Base-by-base conservation (phyloP, 2,888 invertebrate genomes). In the Priocnemis perturbator region DNA sequence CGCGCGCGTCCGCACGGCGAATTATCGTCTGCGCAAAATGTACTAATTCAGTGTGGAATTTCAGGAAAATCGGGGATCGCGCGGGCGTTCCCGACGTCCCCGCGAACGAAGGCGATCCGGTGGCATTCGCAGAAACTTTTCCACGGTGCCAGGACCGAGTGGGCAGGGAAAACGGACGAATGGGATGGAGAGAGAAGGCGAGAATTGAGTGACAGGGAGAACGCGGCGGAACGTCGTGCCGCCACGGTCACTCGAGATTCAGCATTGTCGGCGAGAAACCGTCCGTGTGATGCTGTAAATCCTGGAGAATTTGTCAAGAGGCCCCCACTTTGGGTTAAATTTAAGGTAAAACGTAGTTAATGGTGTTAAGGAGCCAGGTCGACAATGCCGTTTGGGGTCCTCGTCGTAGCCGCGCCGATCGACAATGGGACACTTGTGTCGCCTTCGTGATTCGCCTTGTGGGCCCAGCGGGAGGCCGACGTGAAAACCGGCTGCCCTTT, bases 321-420 rank as follows among this genome's bases (percentile, higher is more conserved):
- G 82, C 77, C 83, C 84, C 85, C 83, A 83, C 85, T 87, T 86
- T 86, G 78, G 83, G 81, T 79, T 81, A 87, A 88, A 88, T 87
- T 87, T 87, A 86, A 86, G 87, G 88, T 87, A 86, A 88, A 88
- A 88, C 80, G 87, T 85, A 84, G 87, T 87, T 88, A 87, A 88
- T 87, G 86, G 86, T 83, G 85, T 86, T 87, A 86, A 87, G 84
- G 83, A 87, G 85, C 81, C 62, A 37, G 69, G 11, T 45, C 64
- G 79, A 86, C 86, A 86, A 86, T 85, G 69, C 56, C 37, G 60
- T 69, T 66, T 68, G 70, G 73, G 74, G 75, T 71, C 76, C 78
- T 82, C 83, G 83, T 85, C 82, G 76, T 79, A 74, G 71, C 76
- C 79, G 67, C 68, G 69, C 65, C 47, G 56, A 58, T 63, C 71